A percentile compares a stretch with the other conserved stretches of the same genome.
Evolutionary conservation across 2,113 vertebrate species (phyloP).

Genomic region (Megaceryle maxima): DNA sequence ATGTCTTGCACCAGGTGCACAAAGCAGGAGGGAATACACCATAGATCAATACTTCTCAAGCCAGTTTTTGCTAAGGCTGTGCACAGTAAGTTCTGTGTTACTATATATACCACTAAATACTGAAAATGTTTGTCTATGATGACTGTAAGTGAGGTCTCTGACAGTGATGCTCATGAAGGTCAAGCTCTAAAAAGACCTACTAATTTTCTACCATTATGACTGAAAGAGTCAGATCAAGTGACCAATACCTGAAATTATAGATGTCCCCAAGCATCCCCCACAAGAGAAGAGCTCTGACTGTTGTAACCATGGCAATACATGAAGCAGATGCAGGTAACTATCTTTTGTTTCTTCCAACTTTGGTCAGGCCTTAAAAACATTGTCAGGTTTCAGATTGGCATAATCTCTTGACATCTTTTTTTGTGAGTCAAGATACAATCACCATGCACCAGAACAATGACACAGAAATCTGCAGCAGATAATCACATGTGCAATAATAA

Average conservation of each 20-base stretch:
- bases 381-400: constrained; percentile 2
- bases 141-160: neutral
- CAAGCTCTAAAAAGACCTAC: neutral
- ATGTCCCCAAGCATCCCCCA: neutral
- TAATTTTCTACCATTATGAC: neutral
- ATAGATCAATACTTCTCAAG: neutral
- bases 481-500: neutral
- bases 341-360: constrained; percentile 4
- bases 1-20: neutral
- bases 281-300: neutral
- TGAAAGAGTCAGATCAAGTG: neutral
- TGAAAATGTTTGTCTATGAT: neutral
- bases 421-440: neutral
- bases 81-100: neutral
- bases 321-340: constrained; percentile 1
- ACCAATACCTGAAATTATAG: neutral
- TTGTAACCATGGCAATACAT: neutral
- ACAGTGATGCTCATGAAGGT: neutral
- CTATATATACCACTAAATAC: neutral
- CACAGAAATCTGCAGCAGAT: neutral
- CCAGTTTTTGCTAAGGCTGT: neutral
- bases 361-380: neutral
- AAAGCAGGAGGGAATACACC: neutral
- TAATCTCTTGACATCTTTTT: neutral
- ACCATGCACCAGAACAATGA: neutral